A percentile compares a stretch with the other conserved stretches of the same genome.
These are phyloP conservation scores for Morpho achilles DNA, from an alignment of 2,888 invertebrate genomes.

Conservation along the genomic window DNA sequence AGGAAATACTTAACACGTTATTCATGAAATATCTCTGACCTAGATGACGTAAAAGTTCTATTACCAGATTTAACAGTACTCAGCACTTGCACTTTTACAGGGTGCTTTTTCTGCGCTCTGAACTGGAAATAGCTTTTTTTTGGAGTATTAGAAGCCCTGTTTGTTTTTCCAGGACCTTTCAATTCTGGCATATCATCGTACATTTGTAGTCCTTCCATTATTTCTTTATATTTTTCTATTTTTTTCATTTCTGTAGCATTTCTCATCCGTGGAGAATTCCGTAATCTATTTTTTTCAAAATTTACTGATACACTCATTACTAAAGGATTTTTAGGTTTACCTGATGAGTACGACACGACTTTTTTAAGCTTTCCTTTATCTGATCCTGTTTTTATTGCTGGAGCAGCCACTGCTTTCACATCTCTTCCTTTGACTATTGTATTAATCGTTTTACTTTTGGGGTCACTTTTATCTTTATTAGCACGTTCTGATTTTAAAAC, in stretches of 20 bases:
- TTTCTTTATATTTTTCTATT: constrained; percentile 54
- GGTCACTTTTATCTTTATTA: constrained; percentile 27
- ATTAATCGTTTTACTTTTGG: constrained; percentile 29
- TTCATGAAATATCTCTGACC: neutral
- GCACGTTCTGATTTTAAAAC: neutral
- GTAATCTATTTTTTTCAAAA: constrained; percentile 33
- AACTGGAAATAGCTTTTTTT: constrained; percentile 39
- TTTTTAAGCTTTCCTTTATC: constrained; percentile 35
- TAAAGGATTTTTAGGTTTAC: constrained; percentile 38
- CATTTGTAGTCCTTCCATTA: constrained; percentile 52
- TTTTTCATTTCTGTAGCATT: constrained; percentile 41
- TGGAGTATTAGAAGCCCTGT: constrained; percentile 60
- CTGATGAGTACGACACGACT: constrained; percentile 30
- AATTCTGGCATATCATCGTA: constrained; percentile 50
- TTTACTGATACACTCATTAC: constrained; percentile 52
- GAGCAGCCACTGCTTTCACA: constrained; percentile 28
- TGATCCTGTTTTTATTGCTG: constrained; percentile 19
- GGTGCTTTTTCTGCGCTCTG: constrained; percentile 13
- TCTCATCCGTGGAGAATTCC: constrained; percentile 27
- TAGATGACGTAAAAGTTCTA: neutral
- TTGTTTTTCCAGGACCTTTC: constrained; percentile 45
- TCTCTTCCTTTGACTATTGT: constrained; percentile 29
- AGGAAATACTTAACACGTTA: neutral
- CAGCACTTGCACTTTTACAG: constrained; percentile 4
- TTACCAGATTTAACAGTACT: constrained; percentile 5